phyloP scores from a whole-genome alignment of 2,888 invertebrate genomes.

The Orchesellides sinensis region DNA sequence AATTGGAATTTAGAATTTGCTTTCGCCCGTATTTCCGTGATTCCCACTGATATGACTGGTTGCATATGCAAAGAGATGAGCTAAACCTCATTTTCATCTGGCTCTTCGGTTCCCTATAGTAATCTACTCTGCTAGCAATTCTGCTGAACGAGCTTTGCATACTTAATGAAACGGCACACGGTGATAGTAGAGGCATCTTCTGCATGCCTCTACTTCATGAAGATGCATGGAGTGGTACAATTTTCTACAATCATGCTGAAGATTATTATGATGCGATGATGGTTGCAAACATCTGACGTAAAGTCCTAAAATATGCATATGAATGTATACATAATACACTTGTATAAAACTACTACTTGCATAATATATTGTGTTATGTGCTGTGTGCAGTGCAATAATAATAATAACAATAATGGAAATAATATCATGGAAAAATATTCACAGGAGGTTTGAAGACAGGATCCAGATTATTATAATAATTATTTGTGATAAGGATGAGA shows the following conservation, averaged over 20 bases:
- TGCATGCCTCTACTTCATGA: constrained; percentile 36
- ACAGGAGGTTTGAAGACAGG: constrained; percentile 58
- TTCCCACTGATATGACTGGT: too few species aligned
- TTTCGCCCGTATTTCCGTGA: too few species aligned
- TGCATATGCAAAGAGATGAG: too few species aligned
- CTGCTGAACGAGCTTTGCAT: constrained; percentile 55
- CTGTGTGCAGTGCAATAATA: constrained; percentile 16
- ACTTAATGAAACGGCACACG: constrained; percentile 51
- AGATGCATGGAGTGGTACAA: constrained; percentile 18
- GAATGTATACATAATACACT: neutral
- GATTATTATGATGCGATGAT: constrained; percentile 60
- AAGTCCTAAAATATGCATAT: constrained; percentile 52
- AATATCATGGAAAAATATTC: constrained; percentile 56
- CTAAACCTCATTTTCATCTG: too few species aligned
- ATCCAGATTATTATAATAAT: constrained; percentile 62
- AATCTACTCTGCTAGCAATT: constrained; percentile 58
- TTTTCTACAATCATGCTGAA: constrained; percentile 51
- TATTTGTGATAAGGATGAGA: constrained; percentile 54
- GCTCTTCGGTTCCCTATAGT: constrained; percentile 34
- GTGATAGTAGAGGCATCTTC: neutral
- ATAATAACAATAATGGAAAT: constrained; percentile 50
- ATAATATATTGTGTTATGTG: neutral
- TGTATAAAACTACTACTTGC: too few species aligned
- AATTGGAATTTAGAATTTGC: too few species aligned
- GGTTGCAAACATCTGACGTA: constrained; percentile 60